These are phyloP conservation scores for Hypothenemus hampei DNA, from an alignment of 1,140 invertebrate species.

Conservation along the genomic window DNA sequence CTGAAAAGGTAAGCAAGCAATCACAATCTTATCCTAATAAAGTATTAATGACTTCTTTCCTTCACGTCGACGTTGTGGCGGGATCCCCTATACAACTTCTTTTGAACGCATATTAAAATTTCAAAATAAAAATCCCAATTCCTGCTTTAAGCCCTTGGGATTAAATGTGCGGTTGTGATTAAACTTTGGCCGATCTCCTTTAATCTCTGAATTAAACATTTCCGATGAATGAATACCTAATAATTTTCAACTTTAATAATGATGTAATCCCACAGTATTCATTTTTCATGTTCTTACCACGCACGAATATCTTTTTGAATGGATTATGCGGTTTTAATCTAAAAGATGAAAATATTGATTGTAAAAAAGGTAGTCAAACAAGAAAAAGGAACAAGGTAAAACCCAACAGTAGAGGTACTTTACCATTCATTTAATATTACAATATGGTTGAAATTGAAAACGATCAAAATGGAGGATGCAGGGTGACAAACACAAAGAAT, in stretches of 20 bases:
- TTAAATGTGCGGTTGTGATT: conserved; percentile 21
- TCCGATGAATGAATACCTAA: conserved; percentile 21
- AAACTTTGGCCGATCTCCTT: conserved; percentile 18
- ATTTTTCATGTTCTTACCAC: conserved; percentile 2
- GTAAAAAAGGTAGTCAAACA: no score
- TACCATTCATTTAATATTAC: no score
- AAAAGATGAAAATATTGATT: no score
- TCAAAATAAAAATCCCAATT: conserved; percentile 17
- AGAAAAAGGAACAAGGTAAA: no score
- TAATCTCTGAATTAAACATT: conserved; percentile 18
- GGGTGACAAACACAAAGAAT: no score
- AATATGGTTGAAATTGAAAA: no score
- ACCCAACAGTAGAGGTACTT: no score
- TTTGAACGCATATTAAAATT: conserved; percentile 19
- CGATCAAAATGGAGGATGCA: no score
- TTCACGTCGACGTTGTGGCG: not conserved
- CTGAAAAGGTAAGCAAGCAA: conserved; percentile 9
- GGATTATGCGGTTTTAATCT: no score
- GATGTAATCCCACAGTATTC: conserved; percentile 13
- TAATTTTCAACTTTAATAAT: conserved; percentile 10
- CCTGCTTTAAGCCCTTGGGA: conserved; percentile 10
- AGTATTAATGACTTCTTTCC: conserved; percentile 14
- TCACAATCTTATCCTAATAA: conserved; percentile 12
- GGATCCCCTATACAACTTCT: not conserved
- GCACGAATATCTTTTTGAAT: no score